phyloP scores from a whole-genome alignment of 2,888 invertebrate species.

The Nezara viridula region DNA sequence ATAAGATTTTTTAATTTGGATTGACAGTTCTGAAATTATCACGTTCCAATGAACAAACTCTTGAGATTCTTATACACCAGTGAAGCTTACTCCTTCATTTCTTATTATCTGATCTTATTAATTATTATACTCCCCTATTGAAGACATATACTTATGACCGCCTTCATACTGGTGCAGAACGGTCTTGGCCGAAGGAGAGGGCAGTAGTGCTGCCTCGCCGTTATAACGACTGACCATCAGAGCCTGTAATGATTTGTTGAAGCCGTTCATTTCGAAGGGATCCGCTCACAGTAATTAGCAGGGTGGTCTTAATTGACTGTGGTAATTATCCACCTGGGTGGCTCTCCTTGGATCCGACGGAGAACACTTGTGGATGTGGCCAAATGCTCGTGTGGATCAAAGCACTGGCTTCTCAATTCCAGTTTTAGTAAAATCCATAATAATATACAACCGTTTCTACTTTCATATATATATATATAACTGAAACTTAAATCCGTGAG shows the following conservation, averaged over 20 bases:
- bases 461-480: too few species aligned
- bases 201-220: neutral
- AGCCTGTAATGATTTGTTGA: neutral
- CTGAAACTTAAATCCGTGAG: too few species aligned
- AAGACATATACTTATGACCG: neutral
- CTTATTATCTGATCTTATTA: too few species aligned
- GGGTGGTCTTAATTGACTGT: neutral
- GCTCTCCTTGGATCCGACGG: neutral
- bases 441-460: too few species aligned
- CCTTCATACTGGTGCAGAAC: neutral
- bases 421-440: too few species aligned
- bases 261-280: neutral
- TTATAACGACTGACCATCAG: neutral
- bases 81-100: too few species aligned
- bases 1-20: too few species aligned
- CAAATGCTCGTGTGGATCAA: too few species aligned
- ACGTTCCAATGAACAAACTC: too few species aligned
- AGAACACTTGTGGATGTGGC: neutral
- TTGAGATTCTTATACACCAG: too few species aligned
- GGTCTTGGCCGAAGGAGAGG: neutral
- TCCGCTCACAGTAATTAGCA: neutral
- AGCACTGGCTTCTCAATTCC: too few species aligned
- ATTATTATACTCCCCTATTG: neutral
- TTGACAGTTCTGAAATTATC: too few species aligned
- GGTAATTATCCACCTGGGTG: slow-evolving; percentile 11